A percentile compares a stretch with the other conserved stretches of the same genome.
phyloP scores from a whole-genome alignment of 2,113 vertebrate genomes.

The Labeo rohita region DNA sequence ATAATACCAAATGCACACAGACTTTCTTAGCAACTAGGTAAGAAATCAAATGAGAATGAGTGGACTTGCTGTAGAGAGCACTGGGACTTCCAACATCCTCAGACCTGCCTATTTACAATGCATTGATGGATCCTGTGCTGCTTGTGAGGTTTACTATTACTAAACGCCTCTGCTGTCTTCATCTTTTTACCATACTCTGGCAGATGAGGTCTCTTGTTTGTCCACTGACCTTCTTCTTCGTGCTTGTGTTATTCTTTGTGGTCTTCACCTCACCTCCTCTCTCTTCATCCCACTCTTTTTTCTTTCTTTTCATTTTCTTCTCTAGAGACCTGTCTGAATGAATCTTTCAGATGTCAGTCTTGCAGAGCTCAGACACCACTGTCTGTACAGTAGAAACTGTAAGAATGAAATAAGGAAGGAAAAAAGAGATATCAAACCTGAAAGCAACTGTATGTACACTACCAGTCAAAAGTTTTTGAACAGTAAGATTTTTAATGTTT shows the following conservation, averaged over 20 bases:
- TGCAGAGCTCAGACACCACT: background rate
- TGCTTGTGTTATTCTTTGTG: background rate
- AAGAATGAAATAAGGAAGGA: background rate
- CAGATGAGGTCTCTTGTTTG: background rate
- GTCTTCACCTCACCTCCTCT: background rate
- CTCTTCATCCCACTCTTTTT: background rate
- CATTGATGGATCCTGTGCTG: background rate
- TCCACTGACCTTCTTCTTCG: background rate
- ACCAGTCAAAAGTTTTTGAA: too few relatives aligned
- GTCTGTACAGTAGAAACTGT: background rate
- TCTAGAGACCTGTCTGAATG: conserved; percentile 7
- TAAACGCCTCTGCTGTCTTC: background rate
- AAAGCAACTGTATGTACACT: background rate
- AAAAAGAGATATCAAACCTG: background rate
- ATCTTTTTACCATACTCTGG: background rate
- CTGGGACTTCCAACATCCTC: background rate
- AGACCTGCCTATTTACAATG: background rate
- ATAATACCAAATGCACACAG: background rate
- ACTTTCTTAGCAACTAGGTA: background rate
- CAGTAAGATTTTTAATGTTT: too few relatives aligned
- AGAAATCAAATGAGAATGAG: too few relatives aligned
- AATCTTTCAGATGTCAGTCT: conserved; percentile 23
- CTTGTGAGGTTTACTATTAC: background rate
- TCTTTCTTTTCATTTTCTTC: background rate
- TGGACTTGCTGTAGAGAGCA: background rate